phyloP scores from a whole-genome alignment of 2,888 invertebrate species.

The Lagria hirta region DNA sequence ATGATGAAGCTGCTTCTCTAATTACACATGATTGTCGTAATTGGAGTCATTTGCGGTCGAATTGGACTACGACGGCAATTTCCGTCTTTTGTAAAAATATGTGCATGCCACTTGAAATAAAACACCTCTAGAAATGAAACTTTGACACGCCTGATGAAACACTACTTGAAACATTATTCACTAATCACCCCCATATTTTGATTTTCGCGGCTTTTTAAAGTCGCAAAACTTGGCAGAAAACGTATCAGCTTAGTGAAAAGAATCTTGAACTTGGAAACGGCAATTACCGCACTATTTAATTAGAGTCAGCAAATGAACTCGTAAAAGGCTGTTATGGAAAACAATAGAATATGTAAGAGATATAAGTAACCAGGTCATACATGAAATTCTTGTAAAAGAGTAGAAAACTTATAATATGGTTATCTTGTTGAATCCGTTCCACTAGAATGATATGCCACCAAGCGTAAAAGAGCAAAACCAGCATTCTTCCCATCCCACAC shows the following conservation, averaged over 20 bases:
- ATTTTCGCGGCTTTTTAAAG: too few species aligned
- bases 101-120: too few species aligned
- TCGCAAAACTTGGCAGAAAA: too few species aligned
- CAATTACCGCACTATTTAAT: too few species aligned
- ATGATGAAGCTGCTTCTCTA: conserved; percentile 14
- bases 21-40: conserved; percentile 15
- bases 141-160: too few species aligned
- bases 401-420: conserved; percentile 19
- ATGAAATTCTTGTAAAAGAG: conserved; percentile 17
- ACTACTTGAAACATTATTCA: too few species aligned
- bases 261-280: conserved; percentile 1
- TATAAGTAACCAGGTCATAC: conserved; percentile 35
- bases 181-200: too few species aligned
- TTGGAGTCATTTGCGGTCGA: conserved; percentile 13
- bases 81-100: too few species aligned
- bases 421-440: conserved; percentile 34
- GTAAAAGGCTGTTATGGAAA: conserved; percentile 15
- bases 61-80: conserved; percentile 8
- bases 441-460: conserved; percentile 32
- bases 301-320: conserved; percentile 5
- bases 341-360: conserved; percentile 26
- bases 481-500: conserved; percentile 38
- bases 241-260: too few species aligned
- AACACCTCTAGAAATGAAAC: too few species aligned
- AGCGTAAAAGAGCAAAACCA: conserved; percentile 32